Evolutionary conservation across 2,113 vertebrate genomes (phyloP).

Genomic region (Aldabrachelys gigantea): DNA sequence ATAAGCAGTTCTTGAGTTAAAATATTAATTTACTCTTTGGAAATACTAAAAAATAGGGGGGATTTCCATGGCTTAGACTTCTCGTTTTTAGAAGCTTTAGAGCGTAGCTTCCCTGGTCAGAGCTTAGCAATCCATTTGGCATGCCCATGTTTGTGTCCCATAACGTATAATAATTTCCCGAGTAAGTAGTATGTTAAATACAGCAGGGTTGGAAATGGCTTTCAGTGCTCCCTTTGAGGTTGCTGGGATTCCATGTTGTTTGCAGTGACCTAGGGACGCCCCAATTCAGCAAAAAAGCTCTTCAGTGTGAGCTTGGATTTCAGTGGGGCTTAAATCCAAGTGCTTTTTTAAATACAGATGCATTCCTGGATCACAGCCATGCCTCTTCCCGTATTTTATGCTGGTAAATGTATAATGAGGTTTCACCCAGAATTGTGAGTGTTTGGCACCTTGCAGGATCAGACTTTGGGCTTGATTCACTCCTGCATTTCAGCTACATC

Average conservation of each 20-base stretch:
- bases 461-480: background rate
- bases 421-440: background rate
- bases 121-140: slow-evolving; percentile 41
- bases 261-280: background rate
- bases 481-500: background rate
- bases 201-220: background rate
- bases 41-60: slow-evolving; percentile 53
- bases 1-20: slow-evolving; percentile 55
- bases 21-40: slow-evolving; percentile 65
- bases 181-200: background rate
- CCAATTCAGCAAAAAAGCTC: background rate
- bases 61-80: slow-evolving; percentile 46
- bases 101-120: slow-evolving; percentile 31
- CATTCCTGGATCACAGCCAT: background rate
- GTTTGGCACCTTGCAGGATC: background rate
- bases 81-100: slow-evolving; percentile 47
- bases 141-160: background rate
- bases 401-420: background rate
- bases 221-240: background rate
- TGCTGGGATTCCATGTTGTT: background rate
- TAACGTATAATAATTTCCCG: background rate
- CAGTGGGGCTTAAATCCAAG: too few relatives aligned
- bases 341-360: background rate
- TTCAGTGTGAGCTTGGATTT: background rate
- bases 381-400: background rate